Base-by-base conservation (phyloP, 2,888 invertebrate species). In the Blera fallax region DNA sequence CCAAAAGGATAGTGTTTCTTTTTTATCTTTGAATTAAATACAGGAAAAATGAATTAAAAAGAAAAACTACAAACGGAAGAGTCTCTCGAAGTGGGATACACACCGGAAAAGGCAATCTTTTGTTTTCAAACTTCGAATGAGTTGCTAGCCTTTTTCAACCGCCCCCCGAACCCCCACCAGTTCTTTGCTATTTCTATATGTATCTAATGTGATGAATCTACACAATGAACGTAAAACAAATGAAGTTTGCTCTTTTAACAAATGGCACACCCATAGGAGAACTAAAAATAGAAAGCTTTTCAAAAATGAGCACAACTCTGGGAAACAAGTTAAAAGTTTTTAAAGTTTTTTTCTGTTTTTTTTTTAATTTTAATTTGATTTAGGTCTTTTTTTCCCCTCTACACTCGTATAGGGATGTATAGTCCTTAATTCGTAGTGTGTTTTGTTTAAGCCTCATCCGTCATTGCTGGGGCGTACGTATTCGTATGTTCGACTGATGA, bases 381-480 rank as follows among this genome's bases (percentile, higher is more conserved):
- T n/a, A n/a, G n/a, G n/a, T 56, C 29, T 67, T 64, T 60, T 56
- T 78, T 37, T 21, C 34, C 1, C 10, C 43, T 29, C 48, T 7
- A n/a, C 52, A 4, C 6, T 6, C 50, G 37, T 74, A 8, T 65
- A 11, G 43, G 8, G 18, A 32, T 40, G 21, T 18, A 11, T 52
- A 24, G 11, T 37, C 5, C 32, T 48, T n/a, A 54, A 48, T 69
- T 56, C 18, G 50, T 50, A 14, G 27, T 70, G 10, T 7, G 14
- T 27, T 40, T 54, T 67, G 48, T 48, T 88, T 88, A 89, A 72
- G 87, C 89, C 69, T 91, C 91, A 64, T 91, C 89, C n/a, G 90
- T 89, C 43, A 89, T 88, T 11, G 92, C 92, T 8, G 92, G 91
- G 3, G 90, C 90, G 64, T 92, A 92, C 1, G 91, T 90, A 58